These are phyloP conservation scores for Ormyrus thymus DNA, from an alignment of 2,888 invertebrate genomes.

Conservation along the genomic window DNA sequence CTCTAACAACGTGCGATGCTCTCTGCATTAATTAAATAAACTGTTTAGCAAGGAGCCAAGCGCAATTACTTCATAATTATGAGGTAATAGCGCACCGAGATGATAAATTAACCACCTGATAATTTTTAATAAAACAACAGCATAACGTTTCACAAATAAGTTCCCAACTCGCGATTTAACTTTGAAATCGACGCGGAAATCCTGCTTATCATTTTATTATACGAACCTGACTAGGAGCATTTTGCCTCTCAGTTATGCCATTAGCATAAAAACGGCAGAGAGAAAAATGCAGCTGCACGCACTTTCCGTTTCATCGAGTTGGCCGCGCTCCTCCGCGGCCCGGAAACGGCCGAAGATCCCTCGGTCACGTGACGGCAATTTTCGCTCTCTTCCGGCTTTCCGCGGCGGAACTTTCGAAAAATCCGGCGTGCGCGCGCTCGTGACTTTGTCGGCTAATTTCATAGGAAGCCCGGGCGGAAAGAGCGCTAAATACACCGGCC, in stretches of 20 bases:
- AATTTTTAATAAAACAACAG: constrained; percentile 33
- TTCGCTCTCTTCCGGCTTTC: constrained; percentile 29
- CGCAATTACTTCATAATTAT: constrained; percentile 44
- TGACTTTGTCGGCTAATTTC: constrained; percentile 11
- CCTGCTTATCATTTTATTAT: constrained; percentile 43
- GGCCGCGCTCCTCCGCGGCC: background rate
- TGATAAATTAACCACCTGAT: constrained; percentile 26
- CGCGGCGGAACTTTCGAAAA: constrained; percentile 32
- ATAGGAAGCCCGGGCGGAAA: constrained; percentile 20
- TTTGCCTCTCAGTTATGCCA: constrained; percentile 28
- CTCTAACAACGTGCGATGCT: background rate
- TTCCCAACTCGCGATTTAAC: constrained; percentile 38
- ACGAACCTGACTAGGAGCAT: background rate
- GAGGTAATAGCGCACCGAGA: constrained; percentile 13
- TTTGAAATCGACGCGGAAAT: constrained; percentile 54
- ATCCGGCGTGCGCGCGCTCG: background rate
- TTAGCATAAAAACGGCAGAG: constrained; percentile 37
- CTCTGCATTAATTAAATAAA: constrained; percentile 25
- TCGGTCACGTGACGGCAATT: constrained; percentile 9
- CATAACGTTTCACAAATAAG: constrained; percentile 9
- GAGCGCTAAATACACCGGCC: constrained; percentile 33
- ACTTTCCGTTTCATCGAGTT: constrained; percentile 51
- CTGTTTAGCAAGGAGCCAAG: constrained; percentile 34
- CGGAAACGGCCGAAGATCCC: too few relatives aligned
- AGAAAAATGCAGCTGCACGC: constrained; percentile 19